Base-by-base conservation (phyloP, 2,797 vertebrate genomes). In the Sebastes hubbsi region DNA sequence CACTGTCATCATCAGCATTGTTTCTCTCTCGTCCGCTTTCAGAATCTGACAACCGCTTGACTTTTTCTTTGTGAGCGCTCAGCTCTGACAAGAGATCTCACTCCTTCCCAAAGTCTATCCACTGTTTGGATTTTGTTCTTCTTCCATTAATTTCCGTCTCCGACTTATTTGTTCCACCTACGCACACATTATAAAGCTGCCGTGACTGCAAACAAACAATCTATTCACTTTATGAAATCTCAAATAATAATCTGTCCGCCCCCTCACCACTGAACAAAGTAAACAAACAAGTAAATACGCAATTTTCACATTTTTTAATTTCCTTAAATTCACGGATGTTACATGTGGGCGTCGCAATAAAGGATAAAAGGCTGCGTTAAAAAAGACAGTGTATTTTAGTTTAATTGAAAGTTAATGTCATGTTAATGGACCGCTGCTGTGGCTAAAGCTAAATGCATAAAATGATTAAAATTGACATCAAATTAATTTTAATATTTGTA, bases 151-250 rank as follows among this genome's bases (percentile, higher is more conserved):
- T 91, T 92, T 90, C 64, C 63, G n/a, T 81, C 76, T 84, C 82
- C 77, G 87, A 91, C 87, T 91, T 92, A 82, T 93, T 92, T 89
- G 73, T 88, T 86, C 88, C 89, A 86, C 92, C 91, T 87, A 90
- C 88, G 68, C 78, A 68, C 61, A 62, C 82, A 90, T 83, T 86
- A 86, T 86, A 38, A 92, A 85, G 78, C 88, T 72, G 80, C 82
- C 10, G 5, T 80, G 62, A 77, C 72, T 70, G 58, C 73, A 80
- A 75, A 85, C 62, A 87, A 71, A 36, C 69, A 76, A 82, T 81
- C 66, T 77, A 38, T 85, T 92, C 36, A 32, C 52, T 81, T 85
- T 78, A 72, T 88, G 66, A 80, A 92, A 88, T 83, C 72, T 73
- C 54, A 84, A 92, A 92, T 86, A 90, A 87, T 80, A 60, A 80